A percentile compares a stretch with the other conserved stretches of the same genome.
Conservation (phyloP, 2,888 invertebrate genomes). For the Epirrita christyi region DNA sequence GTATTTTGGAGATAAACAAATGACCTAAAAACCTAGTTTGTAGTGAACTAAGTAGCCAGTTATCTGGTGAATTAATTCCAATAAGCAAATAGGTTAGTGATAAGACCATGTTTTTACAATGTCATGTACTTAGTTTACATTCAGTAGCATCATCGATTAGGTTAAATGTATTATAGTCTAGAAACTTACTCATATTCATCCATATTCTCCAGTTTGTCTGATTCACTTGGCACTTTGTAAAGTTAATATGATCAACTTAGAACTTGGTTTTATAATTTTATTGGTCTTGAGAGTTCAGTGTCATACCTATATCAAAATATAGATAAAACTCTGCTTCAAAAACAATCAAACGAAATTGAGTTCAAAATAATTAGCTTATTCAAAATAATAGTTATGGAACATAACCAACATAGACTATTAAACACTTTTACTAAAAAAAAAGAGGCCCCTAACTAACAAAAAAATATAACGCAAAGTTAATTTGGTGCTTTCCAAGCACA, state of each 20-base stretch:
- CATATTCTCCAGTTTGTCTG: slow-evolving; percentile 21
- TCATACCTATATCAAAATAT: slow-evolving; percentile 2
- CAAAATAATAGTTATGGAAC: slow-evolving; percentile 1
- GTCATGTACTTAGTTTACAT: not conserved
- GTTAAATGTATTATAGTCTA: not conserved
- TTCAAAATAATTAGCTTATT: not conserved
- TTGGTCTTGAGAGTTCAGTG: not conserved
- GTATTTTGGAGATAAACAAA: slow-evolving; percentile 10
- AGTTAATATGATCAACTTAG: not conserved
- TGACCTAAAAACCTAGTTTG: slow-evolving; percentile 52
- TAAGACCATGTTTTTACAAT: slow-evolving; percentile 8
- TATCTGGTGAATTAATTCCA: slow-evolving; percentile 17
- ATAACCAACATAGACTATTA: slow-evolving; percentile 5
- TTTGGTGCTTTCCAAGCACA: slow-evolving; percentile 49
- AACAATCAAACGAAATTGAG: not conserved
- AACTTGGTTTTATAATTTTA: not conserved
- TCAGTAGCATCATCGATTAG: not conserved
- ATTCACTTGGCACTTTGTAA: slow-evolving; percentile 24
- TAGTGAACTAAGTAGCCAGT: slow-evolving; percentile 13
- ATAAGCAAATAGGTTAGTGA: slow-evolving; percentile 6
- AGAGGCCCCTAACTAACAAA: slow-evolving; percentile 8
- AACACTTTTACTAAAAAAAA: slow-evolving; percentile 14
- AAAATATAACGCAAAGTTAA: slow-evolving; percentile 31
- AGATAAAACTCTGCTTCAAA: slow-evolving; percentile 5
- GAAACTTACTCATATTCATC: slow-evolving; percentile 31